Base-by-base conservation (phyloP, 1,140 invertebrate species). In the Phymastichus coffea region DNA sequence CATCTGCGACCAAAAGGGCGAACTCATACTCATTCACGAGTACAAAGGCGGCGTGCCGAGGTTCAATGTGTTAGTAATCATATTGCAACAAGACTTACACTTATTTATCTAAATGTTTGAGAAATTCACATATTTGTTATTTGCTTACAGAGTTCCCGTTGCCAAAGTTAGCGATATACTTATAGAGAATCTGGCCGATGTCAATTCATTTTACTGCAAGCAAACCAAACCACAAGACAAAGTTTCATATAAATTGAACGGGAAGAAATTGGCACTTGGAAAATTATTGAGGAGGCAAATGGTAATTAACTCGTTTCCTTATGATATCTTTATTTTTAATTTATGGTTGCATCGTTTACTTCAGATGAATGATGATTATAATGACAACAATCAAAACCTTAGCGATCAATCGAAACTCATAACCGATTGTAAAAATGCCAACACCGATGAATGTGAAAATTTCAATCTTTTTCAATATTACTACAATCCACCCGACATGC, bases 1-100 rank as follows among this genome's bases (percentile, higher is more conserved):
- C 12, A 82, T 80, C 33, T 85, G 87, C 57, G 85, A 85, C 73
- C 82, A 85, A 47, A 80, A 83, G 61, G 87, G 87, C 17, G 81
- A 86, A 49, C 72, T 86, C 17, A 79, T 86, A 17, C 75, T 85
- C 15, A 48, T 61, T 2, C 47, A 61, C 40, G 53, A 61, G 25
- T 79, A 78, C 65, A 71, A 72, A 10, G 69, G 80, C 47, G 81
- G 80, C 57, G 77, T 79, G 69, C 77, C 76, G 64, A 80, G 73
- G 75, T 82, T 77, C 60, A 69, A 66, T 55, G 63, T 68, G 66
- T 74, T 58, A 63, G 64, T 68, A 64, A 54, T 53, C 35, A 2
- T 35, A 8, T 33, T 53, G 10, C 1, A 17, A 8, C 14, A 44
- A 19, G 19, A 19, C 19, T 41, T 41, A 20, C 4, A 15, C 6